Base-by-base conservation (phyloP, 2,888 invertebrate genomes). In the Clunio marinus region DNA sequence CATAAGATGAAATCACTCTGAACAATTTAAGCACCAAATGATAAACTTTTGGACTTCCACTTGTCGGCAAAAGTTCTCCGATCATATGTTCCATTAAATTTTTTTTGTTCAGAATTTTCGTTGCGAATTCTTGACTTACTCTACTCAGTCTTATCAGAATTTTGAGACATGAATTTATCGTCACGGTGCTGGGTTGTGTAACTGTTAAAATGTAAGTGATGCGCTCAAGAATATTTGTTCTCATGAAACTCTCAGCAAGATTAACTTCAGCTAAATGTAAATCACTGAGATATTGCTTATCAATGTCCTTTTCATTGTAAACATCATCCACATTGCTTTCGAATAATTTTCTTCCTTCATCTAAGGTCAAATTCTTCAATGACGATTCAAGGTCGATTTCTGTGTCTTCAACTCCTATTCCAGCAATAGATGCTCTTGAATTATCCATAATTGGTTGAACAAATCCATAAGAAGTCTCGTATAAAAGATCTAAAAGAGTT, bases 231-330 rank as follows among this genome's bases (percentile, higher is more conserved):
- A 95, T 85, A 75, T 91, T 87, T 10, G 90, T 88, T 72, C 92
- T 82, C 17, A 88, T 74, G 25, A 89, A 79, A 70, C 88, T 88
- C 72, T 86, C 83, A 41, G 93, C 82, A 2, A 95, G 80, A 81
- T 96, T 93, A 28, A 87, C 83, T 80, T 93, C 91, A 7, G 90
- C 87, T 67, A 96, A 78, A 77, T 95, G 91, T 74, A 89, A 89
- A 79, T 96, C 96, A 75, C 91, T 92, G 71, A 93, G 82, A 69
- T 88, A 88, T 67, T 80, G 81, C 67, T 84, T 83, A 71, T 84
- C 83, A 8, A 77, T 77, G 0, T 78, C 76, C 69, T 78, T 77
- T 32, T 73, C 72, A 22, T 77, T 77, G 13, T 77, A 71, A 2
- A 78, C 70, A 69, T 76, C 75, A 73, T 71, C 1, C 76, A 73